phyloP scores from a whole-genome alignment of 2,113 vertebrate species.

The Fregetta grallaria region DNA sequence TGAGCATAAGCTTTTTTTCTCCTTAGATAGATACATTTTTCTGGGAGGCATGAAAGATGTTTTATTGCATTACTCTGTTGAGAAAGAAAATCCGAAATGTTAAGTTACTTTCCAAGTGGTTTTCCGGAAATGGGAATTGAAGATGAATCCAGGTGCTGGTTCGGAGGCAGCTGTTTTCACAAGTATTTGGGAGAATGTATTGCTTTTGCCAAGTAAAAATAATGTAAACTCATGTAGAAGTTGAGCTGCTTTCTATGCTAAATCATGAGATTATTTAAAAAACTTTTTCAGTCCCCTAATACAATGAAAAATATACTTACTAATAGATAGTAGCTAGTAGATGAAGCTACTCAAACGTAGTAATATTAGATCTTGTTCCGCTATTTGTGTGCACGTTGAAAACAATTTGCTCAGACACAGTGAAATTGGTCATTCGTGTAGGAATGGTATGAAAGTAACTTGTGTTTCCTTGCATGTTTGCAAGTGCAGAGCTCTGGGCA shows the following conservation, averaged over 20 bases:
- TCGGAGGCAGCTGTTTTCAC: not conserved
- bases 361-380: not conserved
- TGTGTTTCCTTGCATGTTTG: not conserved
- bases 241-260: not conserved
- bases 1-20: not conserved
- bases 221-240: not conserved
- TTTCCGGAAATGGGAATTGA: not conserved
- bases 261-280: not conserved
- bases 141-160: not conserved
- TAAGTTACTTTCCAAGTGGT: not conserved
- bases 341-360: not conserved
- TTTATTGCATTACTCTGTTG: not conserved
- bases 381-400: accelerated
- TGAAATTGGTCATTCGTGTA: not conserved
- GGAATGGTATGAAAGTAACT: not conserved
- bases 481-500: not conserved
- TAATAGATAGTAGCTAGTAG: not conserved
- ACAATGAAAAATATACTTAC: not conserved
- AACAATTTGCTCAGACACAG: not conserved
- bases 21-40: not conserved
- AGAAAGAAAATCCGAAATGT: not conserved
- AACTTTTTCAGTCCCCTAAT: not conserved
- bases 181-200: not conserved
- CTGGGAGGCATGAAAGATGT: not conserved
- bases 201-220: not conserved